Evolutionary conservation across 2,113 vertebrate species (phyloP).

Genomic region (Chaetops frenatus): DNA sequence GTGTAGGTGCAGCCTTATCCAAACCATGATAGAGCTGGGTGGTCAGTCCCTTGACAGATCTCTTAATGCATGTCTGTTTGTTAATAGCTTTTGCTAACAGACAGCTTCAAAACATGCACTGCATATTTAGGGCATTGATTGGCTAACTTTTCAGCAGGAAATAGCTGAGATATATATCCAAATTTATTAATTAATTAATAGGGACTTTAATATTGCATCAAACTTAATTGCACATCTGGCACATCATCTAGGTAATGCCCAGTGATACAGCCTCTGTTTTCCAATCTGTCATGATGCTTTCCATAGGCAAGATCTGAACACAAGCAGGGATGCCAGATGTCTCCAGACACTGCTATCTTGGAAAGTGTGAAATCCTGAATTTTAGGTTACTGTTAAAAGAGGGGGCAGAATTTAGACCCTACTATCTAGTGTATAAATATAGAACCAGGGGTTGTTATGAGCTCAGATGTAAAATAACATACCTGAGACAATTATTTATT

Average conservation of each 20-base stretch:
- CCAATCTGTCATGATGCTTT: neutral
- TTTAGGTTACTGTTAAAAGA: neutral
- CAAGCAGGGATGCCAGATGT: neutral
- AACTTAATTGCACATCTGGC: neutral
- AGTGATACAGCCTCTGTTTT: neutral
- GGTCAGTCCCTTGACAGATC: neutral
- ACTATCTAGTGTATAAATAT: neutral
- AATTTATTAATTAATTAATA: neutral
- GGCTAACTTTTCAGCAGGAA: neutral
- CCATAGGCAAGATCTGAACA: neutral
- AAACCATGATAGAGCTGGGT: neutral
- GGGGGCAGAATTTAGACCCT: neutral
- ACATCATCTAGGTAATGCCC: neutral
- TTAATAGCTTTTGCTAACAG: neutral
- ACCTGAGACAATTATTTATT: neutral
- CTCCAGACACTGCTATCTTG: neutral
- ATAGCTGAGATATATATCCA: neutral
- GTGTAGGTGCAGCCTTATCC: neutral
- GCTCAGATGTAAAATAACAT: neutral
- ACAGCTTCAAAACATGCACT: neutral
- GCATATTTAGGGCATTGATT: neutral
- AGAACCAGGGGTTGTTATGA: neutral
- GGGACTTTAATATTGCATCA: neutral
- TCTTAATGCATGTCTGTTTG: neutral
- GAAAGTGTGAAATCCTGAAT: neutral